Evolutionary conservation across 2,113 vertebrate species (phyloP).

Genomic region (Himantopus leucocephalus): DNA sequence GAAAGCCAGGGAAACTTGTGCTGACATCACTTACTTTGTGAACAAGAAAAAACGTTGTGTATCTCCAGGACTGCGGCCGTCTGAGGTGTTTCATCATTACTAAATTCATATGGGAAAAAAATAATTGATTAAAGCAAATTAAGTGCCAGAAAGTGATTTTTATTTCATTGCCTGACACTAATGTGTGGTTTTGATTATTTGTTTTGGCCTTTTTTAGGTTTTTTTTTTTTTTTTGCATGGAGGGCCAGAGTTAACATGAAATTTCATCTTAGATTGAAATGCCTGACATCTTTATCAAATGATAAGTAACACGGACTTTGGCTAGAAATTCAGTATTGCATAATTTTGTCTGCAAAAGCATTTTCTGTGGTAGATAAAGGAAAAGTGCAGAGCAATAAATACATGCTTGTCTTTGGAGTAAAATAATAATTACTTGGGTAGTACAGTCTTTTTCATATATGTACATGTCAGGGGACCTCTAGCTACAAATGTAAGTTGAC

Average conservation of each 20-base stretch:
- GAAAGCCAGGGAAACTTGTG: not conserved
- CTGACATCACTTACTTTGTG: not conserved
- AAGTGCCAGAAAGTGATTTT: not conserved
- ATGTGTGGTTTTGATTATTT: not conserved
- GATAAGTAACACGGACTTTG: not conserved
- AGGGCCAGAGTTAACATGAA: not conserved
- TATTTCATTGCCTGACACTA: not conserved
- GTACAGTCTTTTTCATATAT: not conserved
- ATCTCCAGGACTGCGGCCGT: not conserved
- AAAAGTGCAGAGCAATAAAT: not conserved
- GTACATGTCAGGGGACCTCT: not conserved
- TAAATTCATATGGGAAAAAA: not conserved
- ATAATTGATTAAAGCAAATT: not conserved
- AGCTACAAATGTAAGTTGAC: not conserved
- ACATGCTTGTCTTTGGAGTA: not conserved
- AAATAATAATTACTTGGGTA: not conserved
- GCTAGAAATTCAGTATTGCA: not conserved
- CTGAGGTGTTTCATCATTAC: not conserved
- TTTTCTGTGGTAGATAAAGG: not conserved
- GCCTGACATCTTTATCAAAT: not conserved
- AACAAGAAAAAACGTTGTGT: not conserved
- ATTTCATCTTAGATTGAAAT: not conserved
- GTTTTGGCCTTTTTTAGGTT: not conserved
- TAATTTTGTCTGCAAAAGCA: slow-evolving; percentile 11
- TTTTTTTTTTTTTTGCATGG: not conserved